These are phyloP conservation scores for Acanthisitta chloris DNA, from an alignment of 2,113 vertebrate genomes.

Conservation along the genomic window DNA sequence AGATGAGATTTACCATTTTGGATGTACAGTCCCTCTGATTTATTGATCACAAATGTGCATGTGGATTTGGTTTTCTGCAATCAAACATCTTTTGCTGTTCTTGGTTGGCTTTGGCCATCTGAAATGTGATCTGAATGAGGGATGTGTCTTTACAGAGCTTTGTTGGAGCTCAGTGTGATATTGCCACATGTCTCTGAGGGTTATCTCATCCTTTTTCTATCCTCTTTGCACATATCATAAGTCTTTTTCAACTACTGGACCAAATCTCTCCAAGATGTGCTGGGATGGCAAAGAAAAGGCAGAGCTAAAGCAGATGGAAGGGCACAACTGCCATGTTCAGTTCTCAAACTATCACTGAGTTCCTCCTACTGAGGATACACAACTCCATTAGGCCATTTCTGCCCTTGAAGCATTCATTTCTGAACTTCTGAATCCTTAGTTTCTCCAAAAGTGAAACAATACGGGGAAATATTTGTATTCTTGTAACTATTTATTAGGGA, in stretches of 20 bases:
- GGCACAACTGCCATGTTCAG: background rate
- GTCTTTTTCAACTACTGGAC: background rate
- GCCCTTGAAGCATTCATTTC: background rate
- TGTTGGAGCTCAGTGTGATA: background rate
- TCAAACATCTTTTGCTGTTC: background rate
- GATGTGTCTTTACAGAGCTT: too few species aligned
- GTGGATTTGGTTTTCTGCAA: background rate
- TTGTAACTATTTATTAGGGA: background rate
- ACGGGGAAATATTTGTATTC: background rate
- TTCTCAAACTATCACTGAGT: background rate
- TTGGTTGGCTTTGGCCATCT: background rate
- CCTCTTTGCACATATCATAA: background rate
- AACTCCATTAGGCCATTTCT: background rate
- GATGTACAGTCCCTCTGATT: background rate
- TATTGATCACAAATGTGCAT: too few species aligned
- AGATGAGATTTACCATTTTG: background rate
- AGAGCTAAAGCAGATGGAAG: background rate
- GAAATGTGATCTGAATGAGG: background rate
- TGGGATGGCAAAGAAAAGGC: too few species aligned
- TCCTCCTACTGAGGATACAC: background rate
- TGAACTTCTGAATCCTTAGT: too few species aligned
- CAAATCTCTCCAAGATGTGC: background rate
- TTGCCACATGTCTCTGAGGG: fast-evolving
- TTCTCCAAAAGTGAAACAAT: background rate
- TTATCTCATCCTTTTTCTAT: background rate